phyloP scores from a whole-genome alignment of 2,797 vertebrate species.

The Microctenopoma stevenorrisi region DNA sequence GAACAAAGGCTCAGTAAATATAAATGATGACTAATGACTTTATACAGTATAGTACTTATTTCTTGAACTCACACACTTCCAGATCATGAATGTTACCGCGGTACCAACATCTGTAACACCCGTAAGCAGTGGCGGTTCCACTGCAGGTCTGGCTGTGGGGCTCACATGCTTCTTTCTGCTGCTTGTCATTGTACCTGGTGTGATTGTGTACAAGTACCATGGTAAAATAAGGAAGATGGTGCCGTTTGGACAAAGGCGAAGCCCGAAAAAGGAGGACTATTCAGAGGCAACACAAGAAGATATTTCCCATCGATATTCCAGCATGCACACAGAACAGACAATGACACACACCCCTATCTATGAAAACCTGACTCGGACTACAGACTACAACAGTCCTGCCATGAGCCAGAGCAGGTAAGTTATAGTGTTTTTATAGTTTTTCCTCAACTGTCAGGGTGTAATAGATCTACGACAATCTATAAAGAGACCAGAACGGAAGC shows the following conservation, averaged over 20 bases:
- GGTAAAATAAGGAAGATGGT: constrained; percentile 31
- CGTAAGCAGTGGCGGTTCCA: fast-evolving
- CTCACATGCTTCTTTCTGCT: constrained; percentile 64
- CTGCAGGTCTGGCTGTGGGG: constrained; percentile 46
- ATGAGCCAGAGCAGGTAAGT: constrained; percentile 41
- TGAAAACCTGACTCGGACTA: constrained; percentile 68
- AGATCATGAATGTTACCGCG: constrained; percentile 57
- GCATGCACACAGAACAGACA: constrained; percentile 6
- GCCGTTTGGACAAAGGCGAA: constrained; percentile 11
- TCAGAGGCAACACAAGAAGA: constrained; percentile 12
- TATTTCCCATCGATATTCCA: constrained; percentile 39
- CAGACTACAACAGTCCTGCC: not conserved
- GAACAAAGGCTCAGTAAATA: not conserved
- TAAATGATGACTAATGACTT: not conserved
- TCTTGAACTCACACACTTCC: constrained; percentile 19
- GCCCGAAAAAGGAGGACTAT: constrained; percentile 37
- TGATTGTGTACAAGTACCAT: constrained; percentile 44
- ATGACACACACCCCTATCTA: constrained; percentile 68
- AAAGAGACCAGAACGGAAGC: constrained; percentile 29
- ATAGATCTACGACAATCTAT: constrained; percentile 4
- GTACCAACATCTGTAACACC: not conserved
- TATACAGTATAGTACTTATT: not conserved
- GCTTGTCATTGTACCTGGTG: constrained; percentile 11
- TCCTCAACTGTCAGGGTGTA: not conserved
- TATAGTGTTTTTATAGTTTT: not conserved